Base-by-base conservation (phyloP, 2,113 vertebrate species). In the Oreochromis niloticus region DNA sequence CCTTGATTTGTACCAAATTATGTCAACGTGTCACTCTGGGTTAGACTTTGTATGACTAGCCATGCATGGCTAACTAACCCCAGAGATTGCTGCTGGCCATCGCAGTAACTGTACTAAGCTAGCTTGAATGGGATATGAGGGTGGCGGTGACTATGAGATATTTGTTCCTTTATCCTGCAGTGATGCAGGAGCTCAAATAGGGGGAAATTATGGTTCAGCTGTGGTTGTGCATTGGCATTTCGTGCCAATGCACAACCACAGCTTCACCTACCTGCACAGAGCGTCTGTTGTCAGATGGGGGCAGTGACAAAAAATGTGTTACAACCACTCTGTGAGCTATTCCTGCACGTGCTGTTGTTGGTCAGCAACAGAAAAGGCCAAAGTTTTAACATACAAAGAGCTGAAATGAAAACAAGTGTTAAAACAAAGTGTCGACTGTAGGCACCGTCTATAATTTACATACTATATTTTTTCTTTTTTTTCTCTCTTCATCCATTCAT, bases 21-120 rank as follows among this genome's bases (percentile, higher is more conserved):
- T 94, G 92, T 95, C 93, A 94, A 89, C 80, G 88, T 95, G 95
- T 95, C 93, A 92, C 91, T 92, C 89, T 91, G 84, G 90, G 88
- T 95, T 95, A 93, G 90, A 71, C 22, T 88, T 85, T 86, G 83
- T 92, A 87, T 92, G 95, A 94, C 82, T 85, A 89, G 88, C 79
- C 93, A 90, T 54, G 91, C 95, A 79, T 92, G 92, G 84, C 81
- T 93, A 92, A 93, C 91, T 85, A 85, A 71, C 87, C 92, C 24
- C 86, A 9, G 85, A 90, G 84, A 87, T 81, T 22, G 85, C 90
- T 89, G 14, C 87, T 73, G 90, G 91, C 89, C 83, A 48, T 48
- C 3, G 73, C 61, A 59, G 48, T 59, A 55, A 80, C 88, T 52
- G 66, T 75, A 85, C 63, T 71, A 41, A 66, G 89, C 81, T 85